Percentiles rank a stretch among this genome's conserved stretches.
These are phyloP conservation scores for Congeria kusceri DNA, from an alignment of 2,888 invertebrate genomes.

Conservation along the genomic window DNA sequence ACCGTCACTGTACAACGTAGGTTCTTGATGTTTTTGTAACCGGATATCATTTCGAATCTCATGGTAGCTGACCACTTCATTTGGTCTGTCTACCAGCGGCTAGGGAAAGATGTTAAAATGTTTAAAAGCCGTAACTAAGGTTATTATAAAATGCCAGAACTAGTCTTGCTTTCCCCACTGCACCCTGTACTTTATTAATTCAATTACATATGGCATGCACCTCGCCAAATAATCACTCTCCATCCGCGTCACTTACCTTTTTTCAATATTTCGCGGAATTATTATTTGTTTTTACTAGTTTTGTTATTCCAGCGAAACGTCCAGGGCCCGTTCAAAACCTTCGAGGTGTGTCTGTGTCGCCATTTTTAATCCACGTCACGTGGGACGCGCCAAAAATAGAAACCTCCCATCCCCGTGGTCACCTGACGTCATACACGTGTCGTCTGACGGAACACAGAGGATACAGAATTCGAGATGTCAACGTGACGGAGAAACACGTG, in stretches of 20 bases:
- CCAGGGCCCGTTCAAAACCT: slow-evolving; percentile 62
- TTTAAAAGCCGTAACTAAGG: too few species aligned
- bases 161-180: too few species aligned
- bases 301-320: slow-evolving; percentile 55
- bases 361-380: slow-evolving; percentile 65
- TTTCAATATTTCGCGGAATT: too few species aligned
- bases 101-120: too few species aligned
- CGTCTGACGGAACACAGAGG: slow-evolving; percentile 25
- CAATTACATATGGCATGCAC: too few species aligned
- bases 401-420: slow-evolving; percentile 24
- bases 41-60: neutral
- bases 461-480: slow-evolving; percentile 17
- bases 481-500: slow-evolving; percentile 7
- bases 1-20: slow-evolving; percentile 51
- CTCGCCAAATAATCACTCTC: too few species aligned
- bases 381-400: slow-evolving; percentile 56
- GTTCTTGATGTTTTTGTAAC: slow-evolving; percentile 28
- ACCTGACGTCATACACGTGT: slow-evolving; percentile 63
- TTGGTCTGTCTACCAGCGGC: too few species aligned
- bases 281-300: too few species aligned
- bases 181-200: too few species aligned
- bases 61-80: too few species aligned
- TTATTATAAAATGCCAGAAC: too few species aligned
- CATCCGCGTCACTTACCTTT: too few species aligned
- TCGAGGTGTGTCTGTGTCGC: slow-evolving; percentile 47